phyloP scores from a whole-genome alignment of 53 echinoderm and acorn worm species.

The Holothuria scabra region DNA sequence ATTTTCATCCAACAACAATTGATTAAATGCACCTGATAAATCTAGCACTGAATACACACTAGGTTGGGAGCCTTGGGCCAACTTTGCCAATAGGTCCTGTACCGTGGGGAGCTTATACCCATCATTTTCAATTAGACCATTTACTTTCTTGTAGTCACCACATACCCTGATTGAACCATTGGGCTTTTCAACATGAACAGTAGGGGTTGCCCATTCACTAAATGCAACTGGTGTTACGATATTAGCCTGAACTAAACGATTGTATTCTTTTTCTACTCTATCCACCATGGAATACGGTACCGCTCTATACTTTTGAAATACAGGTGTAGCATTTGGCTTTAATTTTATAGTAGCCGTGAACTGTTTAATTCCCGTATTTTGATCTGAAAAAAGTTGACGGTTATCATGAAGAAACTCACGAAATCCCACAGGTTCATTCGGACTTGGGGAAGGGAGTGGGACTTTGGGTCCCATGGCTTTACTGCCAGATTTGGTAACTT shows the following conservation, averaged over 20 bases:
- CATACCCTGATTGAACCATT: conserved; percentile 47
- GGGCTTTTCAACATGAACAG: conserved; percentile 7
- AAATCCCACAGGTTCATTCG: not conserved
- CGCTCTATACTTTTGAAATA: conserved; percentile 47
- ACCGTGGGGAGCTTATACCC: conserved; percentile 39
- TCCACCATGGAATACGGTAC: conserved; percentile 48
- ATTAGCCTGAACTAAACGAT: conserved; percentile 26
- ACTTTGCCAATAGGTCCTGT: conserved; percentile 32
- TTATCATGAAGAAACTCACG: conserved; percentile 25
- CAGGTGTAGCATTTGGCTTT: conserved; percentile 42
- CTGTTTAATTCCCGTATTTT: conserved; percentile 36
- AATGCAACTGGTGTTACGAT: conserved; percentile 36
- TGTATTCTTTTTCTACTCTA: conserved; percentile 37
- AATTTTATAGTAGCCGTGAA: conserved; percentile 43
- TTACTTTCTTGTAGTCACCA: conserved; percentile 55
- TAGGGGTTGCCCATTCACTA: conserved; percentile 59
- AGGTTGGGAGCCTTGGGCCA: not conserved
- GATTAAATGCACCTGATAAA: conserved; percentile 37
- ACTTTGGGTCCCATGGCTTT: not conserved
- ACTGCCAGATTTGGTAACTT: not conserved
- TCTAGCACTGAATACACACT: conserved; percentile 45
- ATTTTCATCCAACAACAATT: conserved; percentile 20
- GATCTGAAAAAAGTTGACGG: conserved; percentile 31
- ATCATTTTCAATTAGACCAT: conserved; percentile 51
- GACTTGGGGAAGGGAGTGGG: not conserved